Conservation (phyloP, 2,113 vertebrate genomes). For the Myiopsitta monachus region DNA sequence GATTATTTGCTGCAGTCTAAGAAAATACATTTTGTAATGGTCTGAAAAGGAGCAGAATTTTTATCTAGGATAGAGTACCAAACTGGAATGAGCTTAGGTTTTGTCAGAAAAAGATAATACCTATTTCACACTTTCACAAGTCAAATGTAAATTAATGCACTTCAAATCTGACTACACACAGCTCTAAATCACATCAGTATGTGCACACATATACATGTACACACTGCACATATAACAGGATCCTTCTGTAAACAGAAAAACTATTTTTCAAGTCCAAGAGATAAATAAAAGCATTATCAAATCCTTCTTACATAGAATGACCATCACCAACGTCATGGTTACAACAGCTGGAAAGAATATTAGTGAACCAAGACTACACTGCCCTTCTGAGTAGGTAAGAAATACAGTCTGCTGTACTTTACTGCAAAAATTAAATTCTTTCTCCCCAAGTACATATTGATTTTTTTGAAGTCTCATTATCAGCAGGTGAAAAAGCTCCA, state of each 20-base stretch:
- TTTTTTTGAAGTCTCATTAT: constrained; percentile 27
- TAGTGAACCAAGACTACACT: neutral
- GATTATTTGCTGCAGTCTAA: neutral
- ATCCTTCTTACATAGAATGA: neutral
- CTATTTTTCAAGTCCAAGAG: neutral
- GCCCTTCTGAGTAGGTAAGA: neutral
- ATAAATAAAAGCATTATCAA: neutral
- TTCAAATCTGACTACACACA: neutral
- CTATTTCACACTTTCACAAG: neutral
- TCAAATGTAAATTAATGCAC: neutral
- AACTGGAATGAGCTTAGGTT: neutral
- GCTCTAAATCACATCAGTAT: neutral
- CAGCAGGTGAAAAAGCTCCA: neutral
- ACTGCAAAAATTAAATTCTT: neutral
- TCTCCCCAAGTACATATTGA: neutral
- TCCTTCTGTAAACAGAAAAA: neutral
- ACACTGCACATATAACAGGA: neutral
- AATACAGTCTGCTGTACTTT: neutral
- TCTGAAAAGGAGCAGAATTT: neutral
- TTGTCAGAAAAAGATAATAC: neutral
- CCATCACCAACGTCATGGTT: neutral
- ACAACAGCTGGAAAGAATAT: neutral
- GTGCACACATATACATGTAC: neutral
- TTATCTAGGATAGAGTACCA: neutral
- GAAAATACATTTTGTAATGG: neutral